phyloP scores from a whole-genome alignment of 2,113 vertebrate genomes.

The Eulemur rufifrons region DNA sequence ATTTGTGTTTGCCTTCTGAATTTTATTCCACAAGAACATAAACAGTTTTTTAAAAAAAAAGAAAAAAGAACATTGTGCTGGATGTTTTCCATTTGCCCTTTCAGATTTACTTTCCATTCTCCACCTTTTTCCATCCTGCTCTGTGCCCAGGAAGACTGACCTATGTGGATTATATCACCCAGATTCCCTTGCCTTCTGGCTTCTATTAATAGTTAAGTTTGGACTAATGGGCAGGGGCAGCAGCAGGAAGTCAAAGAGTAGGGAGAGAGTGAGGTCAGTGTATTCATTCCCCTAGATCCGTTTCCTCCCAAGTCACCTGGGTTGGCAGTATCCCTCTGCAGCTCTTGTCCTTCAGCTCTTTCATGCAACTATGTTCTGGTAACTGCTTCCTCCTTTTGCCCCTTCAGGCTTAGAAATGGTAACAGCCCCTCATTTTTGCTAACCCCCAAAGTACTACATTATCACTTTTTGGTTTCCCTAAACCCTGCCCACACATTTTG shows the following conservation, averaged over 20 bases:
- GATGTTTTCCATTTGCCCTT: not conserved
- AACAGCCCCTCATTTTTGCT: not conserved
- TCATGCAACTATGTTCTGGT: not conserved
- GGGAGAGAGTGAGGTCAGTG: not conserved
- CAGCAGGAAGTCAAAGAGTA: not conserved
- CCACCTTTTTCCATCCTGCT: not conserved
- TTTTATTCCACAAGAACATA: constrained; percentile 2
- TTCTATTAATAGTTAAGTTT: not conserved
- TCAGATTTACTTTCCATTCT: not conserved
- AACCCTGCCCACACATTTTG: not conserved
- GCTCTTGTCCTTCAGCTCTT: not conserved
- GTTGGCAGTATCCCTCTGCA: not conserved
- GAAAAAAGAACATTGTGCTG: not conserved
- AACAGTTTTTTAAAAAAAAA: not conserved
- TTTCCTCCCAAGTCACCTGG: not conserved
- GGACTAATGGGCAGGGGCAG: not conserved
- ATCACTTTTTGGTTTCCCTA: not conserved
- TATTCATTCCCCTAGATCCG: not conserved
- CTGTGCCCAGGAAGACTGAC: not conserved
- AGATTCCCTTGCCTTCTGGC: not conserved
- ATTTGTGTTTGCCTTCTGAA: not conserved
- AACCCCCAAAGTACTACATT: not conserved
- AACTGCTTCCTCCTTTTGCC: not conserved
- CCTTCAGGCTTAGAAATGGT: not conserved
- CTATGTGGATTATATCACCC: not conserved